Conservation (phyloP, 2,888 invertebrate species). For the Drosophila multiciliata region DNA sequence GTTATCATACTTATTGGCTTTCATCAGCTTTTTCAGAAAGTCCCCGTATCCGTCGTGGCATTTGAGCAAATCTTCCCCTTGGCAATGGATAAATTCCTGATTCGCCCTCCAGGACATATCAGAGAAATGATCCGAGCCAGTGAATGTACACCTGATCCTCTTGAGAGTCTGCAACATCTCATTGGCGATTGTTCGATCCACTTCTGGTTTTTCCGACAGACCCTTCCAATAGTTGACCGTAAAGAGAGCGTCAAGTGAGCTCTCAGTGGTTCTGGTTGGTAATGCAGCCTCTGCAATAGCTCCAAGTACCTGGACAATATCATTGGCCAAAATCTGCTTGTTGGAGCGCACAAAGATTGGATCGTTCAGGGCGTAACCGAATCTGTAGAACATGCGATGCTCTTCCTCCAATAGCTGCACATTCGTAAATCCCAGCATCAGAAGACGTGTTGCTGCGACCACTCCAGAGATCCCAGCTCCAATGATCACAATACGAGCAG, state of each 20-base stretch:
- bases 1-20: constrained; percentile 33
- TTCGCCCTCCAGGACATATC: constrained; percentile 88
- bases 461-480: constrained; percentile 85
- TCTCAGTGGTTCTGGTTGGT: constrained; percentile 36
- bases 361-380: constrained; percentile 54
- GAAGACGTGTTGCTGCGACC: constrained; percentile 84
- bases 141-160: constrained; percentile 83
- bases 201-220: constrained; percentile 52
- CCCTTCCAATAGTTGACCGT: constrained; percentile 72
- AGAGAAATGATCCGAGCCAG: constrained; percentile 88
- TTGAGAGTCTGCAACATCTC: constrained; percentile 88
- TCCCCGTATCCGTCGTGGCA: constrained; percentile 91
- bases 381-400: constrained; percentile 84
- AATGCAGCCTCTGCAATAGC: constrained; percentile 29
- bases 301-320: constrained; percentile 67
- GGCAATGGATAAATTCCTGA: constrained; percentile 84
- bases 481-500: constrained; percentile 81
- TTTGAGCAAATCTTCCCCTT: constrained; percentile 84
- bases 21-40: constrained; percentile 89
- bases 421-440: constrained; percentile 84
- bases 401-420: constrained; percentile 88
- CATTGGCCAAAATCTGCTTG: constrained; percentile 81
- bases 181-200: constrained; percentile 84
- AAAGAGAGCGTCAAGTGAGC: constrained; percentile 80
- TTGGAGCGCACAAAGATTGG: constrained; percentile 81